A percentile compares a stretch with the other conserved stretches of the same genome.
These are phyloP conservation scores for Mandrillus leucophaeus DNA, from an alignment of 2,113 vertebrate species.

Conservation along the genomic window DNA sequence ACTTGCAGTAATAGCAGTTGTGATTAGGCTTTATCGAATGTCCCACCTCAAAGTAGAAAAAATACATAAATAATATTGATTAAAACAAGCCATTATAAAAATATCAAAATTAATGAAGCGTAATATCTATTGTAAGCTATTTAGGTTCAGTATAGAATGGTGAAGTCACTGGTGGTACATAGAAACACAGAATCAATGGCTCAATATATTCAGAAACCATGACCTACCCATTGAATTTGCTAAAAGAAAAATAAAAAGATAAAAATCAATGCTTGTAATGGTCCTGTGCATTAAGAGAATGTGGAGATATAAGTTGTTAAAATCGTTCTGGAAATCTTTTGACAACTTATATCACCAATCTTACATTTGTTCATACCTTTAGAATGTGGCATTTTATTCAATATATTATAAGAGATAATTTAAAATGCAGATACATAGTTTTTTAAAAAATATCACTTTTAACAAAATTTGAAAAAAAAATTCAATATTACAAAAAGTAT, in stretches of 20 bases:
- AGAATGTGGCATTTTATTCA: not conserved
- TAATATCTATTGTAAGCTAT: not conserved
- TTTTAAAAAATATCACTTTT: not conserved
- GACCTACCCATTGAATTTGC: not conserved
- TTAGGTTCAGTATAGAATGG: not conserved
- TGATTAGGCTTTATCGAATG: not conserved
- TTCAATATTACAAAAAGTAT: not conserved
- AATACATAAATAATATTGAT: not conserved
- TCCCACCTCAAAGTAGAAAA: not conserved
- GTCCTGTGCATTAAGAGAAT: not conserved
- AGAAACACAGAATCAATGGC: not conserved
- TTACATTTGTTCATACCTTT: not conserved
- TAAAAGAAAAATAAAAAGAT: not conserved
- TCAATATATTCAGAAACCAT: not conserved
- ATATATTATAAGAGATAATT: not conserved
- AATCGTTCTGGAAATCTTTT: not conserved
- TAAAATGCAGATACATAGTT: not conserved
- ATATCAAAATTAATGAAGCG: not conserved
- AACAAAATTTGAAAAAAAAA: not conserved
- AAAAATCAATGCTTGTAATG: not conserved
- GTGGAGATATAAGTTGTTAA: not conserved
- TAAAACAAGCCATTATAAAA: not conserved
- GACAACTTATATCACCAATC: not conserved
- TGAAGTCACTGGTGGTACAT: not conserved
- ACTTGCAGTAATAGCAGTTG: not conserved